Conservation (phyloP, 2,888 invertebrate species). For the Trisateles emortualis region DNA sequence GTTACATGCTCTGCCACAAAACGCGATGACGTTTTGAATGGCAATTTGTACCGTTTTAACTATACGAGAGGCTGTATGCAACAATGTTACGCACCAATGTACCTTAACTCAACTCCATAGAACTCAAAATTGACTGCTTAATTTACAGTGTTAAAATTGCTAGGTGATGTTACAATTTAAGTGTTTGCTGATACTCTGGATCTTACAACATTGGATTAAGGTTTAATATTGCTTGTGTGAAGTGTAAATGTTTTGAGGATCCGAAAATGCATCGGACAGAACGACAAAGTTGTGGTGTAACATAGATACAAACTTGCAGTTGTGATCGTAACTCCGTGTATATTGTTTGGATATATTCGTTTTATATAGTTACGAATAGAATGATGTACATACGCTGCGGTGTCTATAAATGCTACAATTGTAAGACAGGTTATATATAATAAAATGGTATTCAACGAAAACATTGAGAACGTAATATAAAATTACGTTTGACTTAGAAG, state of each 20-base stretch:
- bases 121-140: constrained; percentile 47
- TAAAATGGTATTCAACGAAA: not conserved
- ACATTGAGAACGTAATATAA: not conserved
- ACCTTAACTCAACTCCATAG: constrained; percentile 42
- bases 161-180: constrained; percentile 25
- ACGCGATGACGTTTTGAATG: constrained; percentile 68
- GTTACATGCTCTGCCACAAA: constrained; percentile 60
- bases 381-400: constrained; percentile 35
- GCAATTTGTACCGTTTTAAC: constrained; percentile 70
- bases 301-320: constrained; percentile 69
- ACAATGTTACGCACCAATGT: constrained; percentile 43
- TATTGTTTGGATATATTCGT: constrained; percentile 52
- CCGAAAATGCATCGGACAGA: constrained; percentile 58
- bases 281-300: constrained; percentile 66
- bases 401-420: constrained; percentile 19
- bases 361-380: constrained; percentile 51
- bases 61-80: constrained; percentile 49
- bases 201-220: constrained; percentile 29
- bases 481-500: not conserved
- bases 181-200: constrained; percentile 10
- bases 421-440: constrained; percentile 5
- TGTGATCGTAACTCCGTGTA: constrained; percentile 61
- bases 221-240: constrained; percentile 39
- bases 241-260: constrained; percentile 34
- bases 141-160: constrained; percentile 49